Evolutionary conservation across 2,888 invertebrate genomes (phyloP).

Genomic region (Papilio elwesi): DNA sequence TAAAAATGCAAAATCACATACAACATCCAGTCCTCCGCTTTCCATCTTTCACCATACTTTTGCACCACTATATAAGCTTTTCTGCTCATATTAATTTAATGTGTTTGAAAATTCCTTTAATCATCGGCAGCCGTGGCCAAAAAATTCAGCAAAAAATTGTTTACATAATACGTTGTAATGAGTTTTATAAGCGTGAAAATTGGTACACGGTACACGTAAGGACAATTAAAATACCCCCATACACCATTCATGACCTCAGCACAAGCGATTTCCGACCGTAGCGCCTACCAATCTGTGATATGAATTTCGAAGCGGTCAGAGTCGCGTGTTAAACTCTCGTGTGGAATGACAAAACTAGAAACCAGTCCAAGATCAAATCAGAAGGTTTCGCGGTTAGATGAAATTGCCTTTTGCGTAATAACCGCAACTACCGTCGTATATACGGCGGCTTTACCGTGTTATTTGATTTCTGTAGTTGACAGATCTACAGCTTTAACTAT

Average conservation of each 20-base stretch:
- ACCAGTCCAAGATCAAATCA: slow-evolving; percentile 60
- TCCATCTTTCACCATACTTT: no score
- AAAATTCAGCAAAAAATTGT: not conserved
- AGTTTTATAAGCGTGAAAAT: slow-evolving; percentile 29
- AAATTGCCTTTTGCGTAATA: slow-evolving; percentile 47
- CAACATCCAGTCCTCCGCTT: no score
- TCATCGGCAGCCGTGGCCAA: no score
- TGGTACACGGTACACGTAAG: slow-evolving; percentile 38
- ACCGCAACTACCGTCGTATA: slow-evolving; percentile 33
- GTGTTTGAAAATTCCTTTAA: no score
- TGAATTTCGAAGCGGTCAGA: slow-evolving; percentile 40
- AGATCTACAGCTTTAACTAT: not conserved
- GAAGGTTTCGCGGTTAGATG: slow-evolving; percentile 54
- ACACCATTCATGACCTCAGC: slow-evolving; percentile 30
- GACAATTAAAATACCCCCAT: slow-evolving; percentile 42
- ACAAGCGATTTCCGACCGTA: slow-evolving; percentile 43
- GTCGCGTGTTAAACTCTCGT: slow-evolving; percentile 33
- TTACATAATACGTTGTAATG: slow-evolving; percentile 21
- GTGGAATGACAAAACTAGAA: slow-evolving; percentile 52
- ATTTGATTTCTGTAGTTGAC: not conserved
- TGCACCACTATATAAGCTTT: no score
- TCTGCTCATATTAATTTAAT: no score
- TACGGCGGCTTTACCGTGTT: not conserved
- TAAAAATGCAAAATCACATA: no score
- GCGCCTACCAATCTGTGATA: slow-evolving; percentile 31